Evolutionary conservation across 2,888 invertebrate genomes (phyloP).

Genomic region (Iphiclides podalirius): DNA sequence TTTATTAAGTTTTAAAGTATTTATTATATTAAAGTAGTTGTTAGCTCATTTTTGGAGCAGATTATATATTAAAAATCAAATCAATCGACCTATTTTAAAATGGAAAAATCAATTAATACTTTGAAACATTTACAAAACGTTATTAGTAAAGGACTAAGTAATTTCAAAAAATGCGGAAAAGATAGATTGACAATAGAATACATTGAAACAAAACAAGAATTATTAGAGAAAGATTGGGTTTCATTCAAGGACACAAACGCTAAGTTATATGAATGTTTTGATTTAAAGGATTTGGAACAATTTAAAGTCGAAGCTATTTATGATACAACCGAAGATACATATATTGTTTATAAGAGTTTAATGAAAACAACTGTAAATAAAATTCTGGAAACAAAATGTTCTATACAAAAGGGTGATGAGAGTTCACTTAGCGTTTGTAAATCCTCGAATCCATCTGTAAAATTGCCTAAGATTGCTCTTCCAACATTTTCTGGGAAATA

Average conservation of each 20-base stretch:
- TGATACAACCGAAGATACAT: background rate
- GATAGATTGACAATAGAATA: too few species aligned
- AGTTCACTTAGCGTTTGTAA: background rate
- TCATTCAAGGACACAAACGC: too few species aligned
- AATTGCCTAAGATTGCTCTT: slow-evolving; percentile 9
- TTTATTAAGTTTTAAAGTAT: background rate
- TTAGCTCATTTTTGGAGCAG: background rate
- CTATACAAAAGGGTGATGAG: background rate
- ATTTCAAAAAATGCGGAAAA: too few species aligned
- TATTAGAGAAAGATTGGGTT: too few species aligned
- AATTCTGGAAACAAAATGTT: background rate
- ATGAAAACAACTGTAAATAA: background rate
- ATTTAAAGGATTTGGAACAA: too few species aligned
- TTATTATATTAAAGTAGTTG: background rate
- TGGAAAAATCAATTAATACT: background rate
- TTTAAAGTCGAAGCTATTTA: background rate
- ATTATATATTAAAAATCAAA: background rate
- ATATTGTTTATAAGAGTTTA: background rate
- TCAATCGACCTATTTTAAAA: background rate
- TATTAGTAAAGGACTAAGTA: background rate
- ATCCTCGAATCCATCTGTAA: background rate
- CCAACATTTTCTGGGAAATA: slow-evolving; percentile 26
- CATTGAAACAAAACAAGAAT: too few species aligned
- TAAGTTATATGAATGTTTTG: too few species aligned
- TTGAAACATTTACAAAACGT: background rate